Evolutionary conservation across 92 coral and sea anemone genomes (phyloP).

Genomic region (Bergia sp.): DNA sequence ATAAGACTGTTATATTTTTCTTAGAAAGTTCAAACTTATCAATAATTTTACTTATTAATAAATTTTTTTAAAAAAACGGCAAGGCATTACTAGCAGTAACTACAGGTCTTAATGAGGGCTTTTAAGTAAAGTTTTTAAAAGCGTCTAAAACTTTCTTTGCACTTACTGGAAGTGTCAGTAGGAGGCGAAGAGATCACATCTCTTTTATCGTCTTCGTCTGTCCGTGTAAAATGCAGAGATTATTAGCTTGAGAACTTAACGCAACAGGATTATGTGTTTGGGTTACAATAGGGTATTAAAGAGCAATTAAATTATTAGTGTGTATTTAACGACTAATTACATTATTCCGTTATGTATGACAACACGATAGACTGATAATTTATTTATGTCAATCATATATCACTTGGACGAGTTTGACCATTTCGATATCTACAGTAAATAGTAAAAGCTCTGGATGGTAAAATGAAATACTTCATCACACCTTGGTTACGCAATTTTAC

Average conservation of each 20-base stretch:
- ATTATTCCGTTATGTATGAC: background rate
- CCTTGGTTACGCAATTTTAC: background rate
- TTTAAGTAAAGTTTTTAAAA: too few relatives aligned
- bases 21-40: too few relatives aligned
- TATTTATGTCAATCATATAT: background rate
- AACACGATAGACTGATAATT: background rate
- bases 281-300: background rate
- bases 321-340: too few relatives aligned
- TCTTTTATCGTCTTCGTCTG: slow-evolving; percentile 40
- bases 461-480: background rate
- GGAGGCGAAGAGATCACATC: slow-evolving; percentile 38
- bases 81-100: too few relatives aligned
- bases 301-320: background rate
- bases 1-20: too few relatives aligned
- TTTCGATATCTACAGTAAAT: background rate
- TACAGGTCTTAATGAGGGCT: too few relatives aligned
- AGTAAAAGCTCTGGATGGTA: background rate
- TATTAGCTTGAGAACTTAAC: background rate
- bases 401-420: background rate
- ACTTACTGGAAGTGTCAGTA: slow-evolving; percentile 42
- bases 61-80: too few relatives aligned
- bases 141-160: background rate
- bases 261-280: background rate
- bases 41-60: too few relatives aligned
- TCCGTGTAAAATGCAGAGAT: slow-evolving; percentile 9